Base-by-base conservation (phyloP, 2,888 invertebrate genomes). In the Nebria brevicollis region DNA sequence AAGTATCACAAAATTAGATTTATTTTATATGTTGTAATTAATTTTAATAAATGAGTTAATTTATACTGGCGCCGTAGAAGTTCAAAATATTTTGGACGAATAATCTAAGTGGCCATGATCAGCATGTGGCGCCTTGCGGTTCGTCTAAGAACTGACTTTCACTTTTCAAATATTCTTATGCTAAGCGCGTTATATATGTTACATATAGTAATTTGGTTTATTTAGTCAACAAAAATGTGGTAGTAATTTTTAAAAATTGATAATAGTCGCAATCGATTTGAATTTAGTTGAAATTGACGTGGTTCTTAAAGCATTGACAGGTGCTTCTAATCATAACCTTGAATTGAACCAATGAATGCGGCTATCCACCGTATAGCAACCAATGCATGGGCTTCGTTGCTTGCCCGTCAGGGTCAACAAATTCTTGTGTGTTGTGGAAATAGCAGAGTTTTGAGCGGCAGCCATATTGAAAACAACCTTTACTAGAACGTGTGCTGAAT, bases 381-480 rank as follows among this genome's bases (percentile, higher is more conserved):
- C 89, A 89, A 89, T 89, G 84, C 86, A 84, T 86, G 85, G 83
- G 41, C 82, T 85, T 85, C 83, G 83, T 83, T 84, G 84, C 84
- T 85, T 83, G 84, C 85, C 85, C 86, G 87, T 89, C 89, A 89
- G 89, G 90, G 89, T 89, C 89, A 90, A 90, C 90, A 89, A 89
- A 89, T 89, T 89, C 89, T 89, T 89, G 88, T 81, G 83, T 26
- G 70, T 66, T 82, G 82, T 89, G 88, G 34, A 89, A 88, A 89
- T 88, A 89, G 88, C 88, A 87, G 89, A 89, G 88, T 89, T 88
- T 89, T 87, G 87, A 86, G 83, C 26, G 87, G 88, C 89, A 88
- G 89, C 89, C 90, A 90, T 90, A 89, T 90, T 90, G 90, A 89
- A 90, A 89, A 89, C 88, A 89, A 88, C 87, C 87, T 88, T 88